Evolutionary conservation across 2,888 invertebrate species (phyloP).

Genomic region (Clistopyga incitator): DNA sequence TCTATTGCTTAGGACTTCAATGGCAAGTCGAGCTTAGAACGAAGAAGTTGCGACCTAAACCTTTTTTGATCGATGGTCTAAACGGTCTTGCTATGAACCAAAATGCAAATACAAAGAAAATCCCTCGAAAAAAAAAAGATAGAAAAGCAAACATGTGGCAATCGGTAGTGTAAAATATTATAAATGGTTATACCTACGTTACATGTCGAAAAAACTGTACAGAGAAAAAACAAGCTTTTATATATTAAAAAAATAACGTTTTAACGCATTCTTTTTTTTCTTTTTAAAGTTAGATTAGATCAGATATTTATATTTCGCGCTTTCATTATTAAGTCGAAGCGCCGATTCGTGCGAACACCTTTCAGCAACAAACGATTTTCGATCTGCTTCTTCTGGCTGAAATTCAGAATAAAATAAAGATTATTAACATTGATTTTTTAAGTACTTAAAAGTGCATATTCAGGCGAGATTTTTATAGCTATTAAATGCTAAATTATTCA

Average conservation of each 20-base stretch:
- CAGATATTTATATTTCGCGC: conserved; percentile 85
- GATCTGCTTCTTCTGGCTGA: conserved; percentile 81
- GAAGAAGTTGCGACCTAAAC: too few species aligned
- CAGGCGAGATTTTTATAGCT: too few species aligned
- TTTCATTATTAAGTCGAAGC: conserved; percentile 91
- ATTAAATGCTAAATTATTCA: background rate
- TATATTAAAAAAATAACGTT: conserved; percentile 58
- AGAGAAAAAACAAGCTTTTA: conserved; percentile 36
- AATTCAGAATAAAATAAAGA: conserved; percentile 49
- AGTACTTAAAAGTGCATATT: too few species aligned
- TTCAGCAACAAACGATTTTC: conserved; percentile 86
- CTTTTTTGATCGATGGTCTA: background rate
- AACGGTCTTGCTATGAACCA: conserved; percentile 8
- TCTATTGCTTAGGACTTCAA: too few species aligned
- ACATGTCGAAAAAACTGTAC: conserved; percentile 49
- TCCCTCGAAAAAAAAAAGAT: conserved; percentile 35
- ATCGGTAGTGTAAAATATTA: conserved; percentile 51
- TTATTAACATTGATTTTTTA: too few species aligned
- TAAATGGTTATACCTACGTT: conserved; percentile 47
- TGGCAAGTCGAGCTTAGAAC: too few species aligned
- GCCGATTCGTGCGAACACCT: conserved; percentile 89
- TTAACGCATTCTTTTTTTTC: background rate
- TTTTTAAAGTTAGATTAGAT: conserved; percentile 1
- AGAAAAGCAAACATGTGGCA: conserved; percentile 39
- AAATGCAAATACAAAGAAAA: background rate